Conservation (phyloP, 1,140 invertebrate genomes). For the Trichomalopsis sarcophagae region DNA sequence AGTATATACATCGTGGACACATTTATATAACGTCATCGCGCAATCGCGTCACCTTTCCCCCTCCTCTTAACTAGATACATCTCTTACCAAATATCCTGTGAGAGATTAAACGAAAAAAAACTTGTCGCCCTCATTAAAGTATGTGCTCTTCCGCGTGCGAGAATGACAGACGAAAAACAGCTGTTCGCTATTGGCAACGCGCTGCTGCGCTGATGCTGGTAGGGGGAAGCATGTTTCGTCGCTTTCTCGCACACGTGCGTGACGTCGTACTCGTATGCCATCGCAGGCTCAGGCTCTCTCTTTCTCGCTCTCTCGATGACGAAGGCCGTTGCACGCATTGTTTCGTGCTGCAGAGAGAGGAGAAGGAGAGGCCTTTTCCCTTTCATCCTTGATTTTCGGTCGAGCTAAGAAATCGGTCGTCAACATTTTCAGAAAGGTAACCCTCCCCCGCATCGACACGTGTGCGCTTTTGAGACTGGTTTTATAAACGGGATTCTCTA, state of each 20-base stretch:
- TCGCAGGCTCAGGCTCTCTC: too few relatives aligned
- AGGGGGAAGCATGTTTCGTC: neutral
- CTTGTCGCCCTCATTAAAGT: neutral
- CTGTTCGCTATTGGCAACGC: conserved; percentile 35
- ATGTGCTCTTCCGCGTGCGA: neutral
- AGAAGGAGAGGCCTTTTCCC: too few relatives aligned
- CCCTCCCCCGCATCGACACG: too few relatives aligned
- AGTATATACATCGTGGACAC: neutral
- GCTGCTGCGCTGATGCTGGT: neutral
- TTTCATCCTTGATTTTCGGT: too few relatives aligned
- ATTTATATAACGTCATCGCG: neutral
- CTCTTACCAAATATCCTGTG: neutral
- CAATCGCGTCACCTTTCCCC: neutral
- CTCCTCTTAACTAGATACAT: neutral
- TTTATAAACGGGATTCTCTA: too few relatives aligned
- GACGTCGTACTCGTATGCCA: neutral
- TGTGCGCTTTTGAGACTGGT: too few relatives aligned
- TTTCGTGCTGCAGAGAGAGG: too few relatives aligned
- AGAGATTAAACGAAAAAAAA: neutral
- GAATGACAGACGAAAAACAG: conserved; percentile 20
- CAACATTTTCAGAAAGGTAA: too few relatives aligned
- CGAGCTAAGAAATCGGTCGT: too few relatives aligned
- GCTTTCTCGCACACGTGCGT: neutral
- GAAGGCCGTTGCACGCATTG: neutral
- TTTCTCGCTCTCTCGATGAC: neutral